A percentile compares a stretch with the other conserved stretches of the same genome.
phyloP scores from a whole-genome alignment of 2,797 vertebrate genomes.

The Carcharodon carcharias region DNA sequence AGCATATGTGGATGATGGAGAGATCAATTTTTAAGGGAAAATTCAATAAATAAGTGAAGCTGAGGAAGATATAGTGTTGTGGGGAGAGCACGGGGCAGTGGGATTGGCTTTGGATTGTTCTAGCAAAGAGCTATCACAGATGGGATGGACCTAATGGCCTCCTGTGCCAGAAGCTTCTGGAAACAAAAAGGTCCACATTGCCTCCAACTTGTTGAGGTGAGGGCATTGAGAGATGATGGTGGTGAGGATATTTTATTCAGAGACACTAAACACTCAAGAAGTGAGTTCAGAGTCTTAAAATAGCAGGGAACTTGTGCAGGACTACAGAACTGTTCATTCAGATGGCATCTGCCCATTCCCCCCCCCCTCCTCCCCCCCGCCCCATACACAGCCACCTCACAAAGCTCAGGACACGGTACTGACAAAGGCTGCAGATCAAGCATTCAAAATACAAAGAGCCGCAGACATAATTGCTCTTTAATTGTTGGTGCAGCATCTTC shows the following conservation, averaged over 20 bases:
- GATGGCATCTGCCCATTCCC: background rate
- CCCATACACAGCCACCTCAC: background rate
- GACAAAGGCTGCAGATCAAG: background rate
- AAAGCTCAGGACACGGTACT: background rate
- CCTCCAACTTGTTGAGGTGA: background rate
- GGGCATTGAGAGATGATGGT: background rate
- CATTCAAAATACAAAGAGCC: background rate
- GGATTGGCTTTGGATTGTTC: background rate
- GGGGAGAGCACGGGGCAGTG: background rate
- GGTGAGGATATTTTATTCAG: background rate
- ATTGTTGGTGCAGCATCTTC: background rate
- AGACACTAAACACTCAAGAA: background rate
- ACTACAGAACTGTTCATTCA: background rate
- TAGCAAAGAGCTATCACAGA: background rate
- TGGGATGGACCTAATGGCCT: background rate
- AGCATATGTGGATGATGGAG: background rate
- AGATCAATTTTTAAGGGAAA: background rate
- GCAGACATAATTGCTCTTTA: background rate
- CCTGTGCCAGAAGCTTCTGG: background rate
- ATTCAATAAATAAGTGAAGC: background rate
- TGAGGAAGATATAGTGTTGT: background rate
- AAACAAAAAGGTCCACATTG: background rate
- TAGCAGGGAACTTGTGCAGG: background rate
- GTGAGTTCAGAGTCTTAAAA: background rate
- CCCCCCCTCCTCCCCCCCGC: too few species aligned